Conservation (phyloP, 1,140 invertebrate genomes). For the Ceratina calcarata region DNA sequence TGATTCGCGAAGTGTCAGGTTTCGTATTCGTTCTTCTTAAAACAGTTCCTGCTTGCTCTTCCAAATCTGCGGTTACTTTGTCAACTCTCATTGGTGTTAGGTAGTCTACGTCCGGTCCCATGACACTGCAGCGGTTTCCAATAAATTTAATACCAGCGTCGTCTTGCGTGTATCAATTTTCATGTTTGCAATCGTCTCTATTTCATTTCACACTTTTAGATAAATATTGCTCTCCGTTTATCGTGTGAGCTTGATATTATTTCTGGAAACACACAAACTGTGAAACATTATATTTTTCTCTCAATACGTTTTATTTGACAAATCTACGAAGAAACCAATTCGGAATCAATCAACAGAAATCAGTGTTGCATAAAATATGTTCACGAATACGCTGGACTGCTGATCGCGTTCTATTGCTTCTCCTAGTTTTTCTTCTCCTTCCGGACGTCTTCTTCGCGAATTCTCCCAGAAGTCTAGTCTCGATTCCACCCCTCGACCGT, state of each 20-base stretch:
- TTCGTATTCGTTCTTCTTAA: not conserved
- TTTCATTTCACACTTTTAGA: not conserved
- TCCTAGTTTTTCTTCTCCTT: conserved; percentile 5
- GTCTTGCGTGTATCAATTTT: not conserved
- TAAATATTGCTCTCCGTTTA: not conserved
- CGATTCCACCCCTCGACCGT: conserved; percentile 27
- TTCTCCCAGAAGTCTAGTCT: conserved; percentile 18
- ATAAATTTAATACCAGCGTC: not conserved
- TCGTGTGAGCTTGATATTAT: no score
- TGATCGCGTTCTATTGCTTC: not conserved
- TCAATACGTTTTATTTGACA: no score
- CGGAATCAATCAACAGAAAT: no score
- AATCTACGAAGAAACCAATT: no score
- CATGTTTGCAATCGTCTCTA: not conserved
- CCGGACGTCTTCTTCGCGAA: conserved; percentile 3
- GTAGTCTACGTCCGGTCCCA: not conserved
- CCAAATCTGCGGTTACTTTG: not conserved
- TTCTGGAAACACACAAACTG: no score
- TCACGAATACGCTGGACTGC: no score
- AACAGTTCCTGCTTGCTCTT: not conserved
- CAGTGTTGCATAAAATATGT: no score
- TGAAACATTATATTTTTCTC: no score
- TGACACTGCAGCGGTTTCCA: not conserved
- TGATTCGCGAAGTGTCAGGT: no score
- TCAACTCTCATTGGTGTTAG: not conserved